Evolutionary conservation across 30 jellyfish, hydroid and myxozoan species (phyloP), one percentile per base, ranked within the genome.

Genomic region (Hydra vulgaris): DNA sequence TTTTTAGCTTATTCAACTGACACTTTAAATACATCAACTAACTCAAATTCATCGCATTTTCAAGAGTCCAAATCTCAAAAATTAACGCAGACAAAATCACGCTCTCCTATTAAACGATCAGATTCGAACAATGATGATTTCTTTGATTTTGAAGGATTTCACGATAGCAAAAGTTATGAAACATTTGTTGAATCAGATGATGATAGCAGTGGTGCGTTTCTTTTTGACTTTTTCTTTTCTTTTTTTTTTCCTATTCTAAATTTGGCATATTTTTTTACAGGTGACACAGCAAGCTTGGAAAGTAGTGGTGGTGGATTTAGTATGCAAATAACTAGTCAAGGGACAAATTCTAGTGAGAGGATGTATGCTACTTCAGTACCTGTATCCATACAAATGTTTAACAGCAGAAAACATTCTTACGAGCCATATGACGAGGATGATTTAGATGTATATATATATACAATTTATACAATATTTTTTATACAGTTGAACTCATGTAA

Each of bases 301-400:
- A 84, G 94, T 83, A 92, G 98, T 73, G 98, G 98, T 23, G n/a
- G 61, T 40, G 98, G 95, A 18, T 92, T 21, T 71, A 66, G 66
- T 0, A 25, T 56, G 18, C 87, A 94, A 7, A 15, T 18, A 18
- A 52, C 85, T 1, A 73, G 66, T 53, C 95, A 95, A 24, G 95
- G 95, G 27, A 61, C 26, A 74, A 25, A 40, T 72, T 68, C 79
- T 53, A 87, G 89, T 75, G 89, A 87, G 66, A 66, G 98, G 25
- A 94, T 92, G 8, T 92, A 86, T 80, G 98, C 98, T 15, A 81
- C 98, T 21, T 92, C 98, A 73, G 98, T 92, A 21, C 98, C 98
- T 24, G 95, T 92, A 20, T 83, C 81, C 26, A 79, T 92, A 27
- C 98, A 95, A 66, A 53, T 83, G 83, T 86, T 75, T 20, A 80